phyloP scores from a whole-genome alignment of 1,140 invertebrate species.

The Procambarus clarkii region DNA sequence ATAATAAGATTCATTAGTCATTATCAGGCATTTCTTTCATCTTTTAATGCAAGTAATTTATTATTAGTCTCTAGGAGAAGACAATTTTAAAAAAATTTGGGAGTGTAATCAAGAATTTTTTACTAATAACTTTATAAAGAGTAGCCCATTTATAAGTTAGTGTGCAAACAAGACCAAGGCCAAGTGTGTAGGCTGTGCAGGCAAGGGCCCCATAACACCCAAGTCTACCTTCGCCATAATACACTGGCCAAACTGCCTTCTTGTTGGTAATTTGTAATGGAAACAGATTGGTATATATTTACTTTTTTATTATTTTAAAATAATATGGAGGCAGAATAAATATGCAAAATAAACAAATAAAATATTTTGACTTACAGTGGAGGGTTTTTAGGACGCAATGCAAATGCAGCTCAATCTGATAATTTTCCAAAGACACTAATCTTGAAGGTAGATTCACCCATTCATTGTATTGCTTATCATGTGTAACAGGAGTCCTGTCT shows the following conservation, averaged over 20 bases:
- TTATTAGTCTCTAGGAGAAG: not conserved
- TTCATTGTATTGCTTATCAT: not conserved
- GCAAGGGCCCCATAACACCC: not conserved
- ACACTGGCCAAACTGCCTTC: not conserved
- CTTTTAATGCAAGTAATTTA: not conserved
- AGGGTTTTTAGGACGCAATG: not conserved
- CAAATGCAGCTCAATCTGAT: not conserved
- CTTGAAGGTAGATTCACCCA: not conserved
- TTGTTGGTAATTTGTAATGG: not conserved
- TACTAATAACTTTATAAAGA: not conserved
- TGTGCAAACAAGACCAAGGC: conserved; percentile 22
- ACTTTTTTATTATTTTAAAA: not conserved
- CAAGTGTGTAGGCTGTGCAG: not conserved
- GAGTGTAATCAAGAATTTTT: not conserved
- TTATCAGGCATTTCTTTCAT: conserved; percentile 14
- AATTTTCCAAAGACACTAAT: not conserved
- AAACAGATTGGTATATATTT: not conserved
- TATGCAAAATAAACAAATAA: not conserved
- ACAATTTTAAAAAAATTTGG: not conserved
- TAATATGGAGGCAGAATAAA: not conserved
- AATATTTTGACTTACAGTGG: not conserved
- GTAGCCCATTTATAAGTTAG: not conserved
- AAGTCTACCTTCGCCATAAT: conserved; percentile 8
- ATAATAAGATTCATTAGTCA: conserved; percentile 13
- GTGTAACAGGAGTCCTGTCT: conserved; percentile 14